Percentiles rank a stretch among this genome's conserved stretches.
Evolutionary conservation across 2,113 vertebrate species (phyloP).

Genomic region (Pholis gunnellus): DNA sequence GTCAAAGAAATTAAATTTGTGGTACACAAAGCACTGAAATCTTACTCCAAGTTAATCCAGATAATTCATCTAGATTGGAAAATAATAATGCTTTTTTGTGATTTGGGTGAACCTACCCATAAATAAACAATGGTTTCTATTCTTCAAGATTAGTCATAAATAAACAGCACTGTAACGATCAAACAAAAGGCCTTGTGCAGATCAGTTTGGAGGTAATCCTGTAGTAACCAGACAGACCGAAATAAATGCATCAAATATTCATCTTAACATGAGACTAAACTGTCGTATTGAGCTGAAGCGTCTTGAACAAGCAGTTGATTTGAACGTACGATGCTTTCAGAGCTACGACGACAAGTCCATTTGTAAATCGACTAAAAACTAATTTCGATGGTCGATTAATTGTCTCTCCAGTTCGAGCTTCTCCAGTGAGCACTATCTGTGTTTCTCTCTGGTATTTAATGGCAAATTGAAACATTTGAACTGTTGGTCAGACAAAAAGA

Average conservation of each 20-base stretch:
- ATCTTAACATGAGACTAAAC: constrained; percentile 25
- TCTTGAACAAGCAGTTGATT: not conserved
- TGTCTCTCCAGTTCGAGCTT: not conserved
- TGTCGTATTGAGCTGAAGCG: not conserved
- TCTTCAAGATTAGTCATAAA: constrained; percentile 35
- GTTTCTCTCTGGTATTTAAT: not conserved
- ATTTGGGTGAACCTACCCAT: constrained; percentile 2
- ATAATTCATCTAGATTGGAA: not conserved
- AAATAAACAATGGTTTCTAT: constrained; percentile 46
- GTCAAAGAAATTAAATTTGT: not conserved
- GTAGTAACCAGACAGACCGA: not conserved
- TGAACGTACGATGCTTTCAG: not conserved
- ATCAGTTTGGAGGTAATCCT: constrained; percentile 9
- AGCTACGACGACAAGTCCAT: not conserved
- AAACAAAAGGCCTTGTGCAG: constrained; percentile 17
- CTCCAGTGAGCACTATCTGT: not conserved
- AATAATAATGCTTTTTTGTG: not conserved
- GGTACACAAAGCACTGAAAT: not conserved
- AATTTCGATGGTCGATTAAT: not conserved
- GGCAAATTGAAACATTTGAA: not conserved
- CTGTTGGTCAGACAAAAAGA: not conserved
- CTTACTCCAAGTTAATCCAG: not conserved
- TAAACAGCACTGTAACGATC: constrained; percentile 35
- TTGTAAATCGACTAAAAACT: not conserved
- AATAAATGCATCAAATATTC: constrained; percentile 22